These are phyloP conservation scores for Drosophila jambulina DNA, from an alignment of 1,140 invertebrate genomes.

Conservation along the genomic window DNA sequence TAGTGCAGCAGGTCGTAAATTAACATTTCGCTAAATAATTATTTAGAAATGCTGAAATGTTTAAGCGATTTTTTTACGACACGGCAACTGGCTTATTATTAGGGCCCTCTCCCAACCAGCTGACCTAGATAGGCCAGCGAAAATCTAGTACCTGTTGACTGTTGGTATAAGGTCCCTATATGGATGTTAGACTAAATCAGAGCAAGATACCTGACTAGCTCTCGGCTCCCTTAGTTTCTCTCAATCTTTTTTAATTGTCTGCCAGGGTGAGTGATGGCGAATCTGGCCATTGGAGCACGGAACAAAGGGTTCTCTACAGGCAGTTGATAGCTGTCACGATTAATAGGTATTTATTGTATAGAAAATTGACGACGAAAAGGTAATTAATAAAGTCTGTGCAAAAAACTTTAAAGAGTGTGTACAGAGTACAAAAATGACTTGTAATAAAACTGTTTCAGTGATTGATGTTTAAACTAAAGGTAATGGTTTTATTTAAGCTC, in stretches of 20 bases:
- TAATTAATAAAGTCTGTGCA: neutral
- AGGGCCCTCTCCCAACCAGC: constrained; percentile 22
- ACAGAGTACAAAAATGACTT: neutral
- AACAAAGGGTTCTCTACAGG: neutral
- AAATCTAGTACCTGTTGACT: neutral
- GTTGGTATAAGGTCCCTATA: constrained; percentile 7
- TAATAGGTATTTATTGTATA: neutral
- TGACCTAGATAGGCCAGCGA: constrained; percentile 53
- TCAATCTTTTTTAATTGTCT: constrained; percentile 14
- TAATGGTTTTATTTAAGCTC: neutral
- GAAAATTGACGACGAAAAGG: neutral
- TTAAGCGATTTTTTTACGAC: constrained; percentile 37
- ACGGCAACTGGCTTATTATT: constrained; percentile 17
- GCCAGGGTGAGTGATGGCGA: neutral
- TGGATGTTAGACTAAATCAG: constrained; percentile 1
- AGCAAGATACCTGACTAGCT: neutral
- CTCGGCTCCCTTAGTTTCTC: neutral
- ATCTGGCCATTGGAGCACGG: neutral
- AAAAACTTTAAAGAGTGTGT: neutral
- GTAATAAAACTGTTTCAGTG: neutral
- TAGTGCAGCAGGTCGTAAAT: constrained; percentile 58
- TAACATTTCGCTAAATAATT: constrained; percentile 54
- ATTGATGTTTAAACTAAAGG: neutral
- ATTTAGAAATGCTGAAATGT: constrained; percentile 52
- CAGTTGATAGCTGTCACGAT: constrained; percentile 1